Base-by-base conservation (phyloP, 2,113 vertebrate genomes). In the Spheniscus mendiculus region DNA sequence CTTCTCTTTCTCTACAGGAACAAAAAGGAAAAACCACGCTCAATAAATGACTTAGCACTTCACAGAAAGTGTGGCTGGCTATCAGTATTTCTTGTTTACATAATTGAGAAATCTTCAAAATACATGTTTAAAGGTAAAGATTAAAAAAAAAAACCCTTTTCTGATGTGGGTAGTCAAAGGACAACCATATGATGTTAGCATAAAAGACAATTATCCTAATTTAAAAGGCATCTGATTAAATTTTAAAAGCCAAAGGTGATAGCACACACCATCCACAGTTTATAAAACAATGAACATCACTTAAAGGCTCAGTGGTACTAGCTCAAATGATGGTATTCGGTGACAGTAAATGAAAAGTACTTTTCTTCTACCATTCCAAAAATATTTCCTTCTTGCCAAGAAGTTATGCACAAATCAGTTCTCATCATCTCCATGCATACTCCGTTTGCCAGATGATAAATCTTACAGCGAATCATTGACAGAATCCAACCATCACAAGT, bases 371-470 rank as follows among this genome's bases (percentile, higher is more conserved):
- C 21, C 20, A 44, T 42, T 38, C 47, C 5, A 32, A 50, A 76
- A 73, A 27, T 23, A 67, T 11, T 55, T 85, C 73, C 66, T 63
- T 83, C 42, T 61, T n/a, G 56, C 32, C 27, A 22, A 58, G 81
- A 94, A 91, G 53, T 76, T 50, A 47, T 6, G 50, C 53, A 67
- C 91, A 85, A 94, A 98, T 96, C 96, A 95, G 91, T 97, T 96
- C 93, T 95, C 94, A 94, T 94, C 90, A 96, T 73, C 71, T 95
- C 80, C 47, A 58, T 38, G 23, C 15, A 23, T 38, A 32, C 34
- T 47, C 40, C 32, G 9, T 34, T 70, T 69, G 53, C 70, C 62
- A 66, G 30, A 27, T 38, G 59, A 88, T 9, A 76, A 82, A 50
- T 59, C 61, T 91, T 40, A 36, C 26, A 66, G 36, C 15, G 23